A percentile compares a stretch with the other conserved stretches of the same genome.
These are phyloP conservation scores for Lasius platythorax DNA, from an alignment of 2,888 invertebrate species.

Conservation along the genomic window DNA sequence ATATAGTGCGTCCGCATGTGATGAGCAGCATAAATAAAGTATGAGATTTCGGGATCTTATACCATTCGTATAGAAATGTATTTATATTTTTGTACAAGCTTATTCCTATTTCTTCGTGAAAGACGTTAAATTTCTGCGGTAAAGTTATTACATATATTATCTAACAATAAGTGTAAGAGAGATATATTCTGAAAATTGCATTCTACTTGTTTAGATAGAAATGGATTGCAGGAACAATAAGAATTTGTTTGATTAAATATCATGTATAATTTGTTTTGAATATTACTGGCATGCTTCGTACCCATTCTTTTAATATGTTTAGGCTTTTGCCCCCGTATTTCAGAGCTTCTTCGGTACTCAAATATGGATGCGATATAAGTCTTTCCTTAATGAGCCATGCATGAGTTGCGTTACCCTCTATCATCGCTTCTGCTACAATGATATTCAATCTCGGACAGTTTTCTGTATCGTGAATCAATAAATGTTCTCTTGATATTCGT, in stretches of 20 bases:
- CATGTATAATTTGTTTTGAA: conserved; percentile 3
- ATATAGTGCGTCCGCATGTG: conserved; percentile 86
- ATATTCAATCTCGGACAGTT: conserved; percentile 84
- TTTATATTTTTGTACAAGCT: conserved; percentile 85
- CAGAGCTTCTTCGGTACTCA: conserved; percentile 84
- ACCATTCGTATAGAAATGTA: conserved; percentile 86
- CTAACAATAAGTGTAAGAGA: background rate
- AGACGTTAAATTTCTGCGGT: conserved; percentile 86
- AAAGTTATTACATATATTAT: conserved; percentile 35
- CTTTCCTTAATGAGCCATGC: conserved; percentile 79
- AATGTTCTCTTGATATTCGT: conserved; percentile 74
- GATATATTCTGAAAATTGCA: background rate
- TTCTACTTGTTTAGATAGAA: conserved; percentile 12
- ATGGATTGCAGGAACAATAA: background rate
- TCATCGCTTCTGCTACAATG: conserved; percentile 87
- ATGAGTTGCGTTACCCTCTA: conserved; percentile 88
- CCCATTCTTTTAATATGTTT: conserved; percentile 83
- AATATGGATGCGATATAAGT: conserved; percentile 81
- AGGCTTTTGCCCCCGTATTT: conserved; percentile 81
- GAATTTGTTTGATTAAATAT: conserved; percentile 9
- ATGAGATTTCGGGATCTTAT: conserved; percentile 80
- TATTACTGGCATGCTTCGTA: conserved; percentile 61
- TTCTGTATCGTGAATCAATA: conserved; percentile 74
- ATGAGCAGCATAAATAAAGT: conserved; percentile 87
- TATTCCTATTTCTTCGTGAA: conserved; percentile 84